Conservation (phyloP, 2,797 vertebrate species). For the Poecilia velifera region DNA sequence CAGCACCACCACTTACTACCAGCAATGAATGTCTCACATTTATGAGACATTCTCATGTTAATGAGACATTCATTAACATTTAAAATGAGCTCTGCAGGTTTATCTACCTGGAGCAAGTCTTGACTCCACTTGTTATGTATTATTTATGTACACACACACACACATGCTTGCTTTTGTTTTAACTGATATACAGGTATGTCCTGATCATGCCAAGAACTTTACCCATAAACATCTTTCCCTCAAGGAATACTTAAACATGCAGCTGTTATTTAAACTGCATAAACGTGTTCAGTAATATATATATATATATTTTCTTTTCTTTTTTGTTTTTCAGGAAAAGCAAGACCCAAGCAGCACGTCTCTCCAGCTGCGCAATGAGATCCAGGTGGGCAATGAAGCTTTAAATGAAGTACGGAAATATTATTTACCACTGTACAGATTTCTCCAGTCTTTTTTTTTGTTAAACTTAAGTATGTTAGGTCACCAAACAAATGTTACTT, state of each 20-base stretch:
- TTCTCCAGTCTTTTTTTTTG: background rate
- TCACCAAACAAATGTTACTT: background rate
- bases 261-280: background rate
- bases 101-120: constrained; percentile 5
- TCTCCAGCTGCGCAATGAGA: constrained; percentile 91
- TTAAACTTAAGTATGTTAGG: background rate
- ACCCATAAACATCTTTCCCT: constrained; percentile 5
- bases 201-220: constrained; percentile 13
- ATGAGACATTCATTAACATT: constrained; percentile 1
- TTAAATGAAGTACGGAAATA: background rate
- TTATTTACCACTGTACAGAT: background rate
- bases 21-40: background rate
- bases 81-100: constrained; percentile 51
- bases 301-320: background rate
- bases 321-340: constrained; percentile 85
- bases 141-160: background rate
- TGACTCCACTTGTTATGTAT: constrained; percentile 11
- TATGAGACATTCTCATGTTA: background rate
- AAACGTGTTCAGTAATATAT: constrained; percentile 6
- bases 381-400: constrained; percentile 85
- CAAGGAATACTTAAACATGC: constrained; percentile 23
- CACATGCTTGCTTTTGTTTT: constrained; percentile 60
- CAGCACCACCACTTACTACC: background rate
- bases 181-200: constrained; percentile 38
- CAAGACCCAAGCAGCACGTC: constrained; percentile 87